Conservation (phyloP, 2,113 vertebrate genomes). For the Elanus axillaris region DNA sequence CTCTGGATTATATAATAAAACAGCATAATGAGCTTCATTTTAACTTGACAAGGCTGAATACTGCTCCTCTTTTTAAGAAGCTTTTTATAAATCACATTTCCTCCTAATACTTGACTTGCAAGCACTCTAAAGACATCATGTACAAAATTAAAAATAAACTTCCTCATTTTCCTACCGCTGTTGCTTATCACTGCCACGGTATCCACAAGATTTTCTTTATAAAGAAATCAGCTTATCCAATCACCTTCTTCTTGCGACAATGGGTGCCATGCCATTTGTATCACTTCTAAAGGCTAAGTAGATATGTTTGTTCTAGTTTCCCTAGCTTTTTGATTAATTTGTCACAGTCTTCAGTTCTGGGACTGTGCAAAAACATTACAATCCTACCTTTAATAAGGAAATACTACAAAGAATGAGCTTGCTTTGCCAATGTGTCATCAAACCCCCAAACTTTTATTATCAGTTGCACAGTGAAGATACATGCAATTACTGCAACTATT, state of each 20-base stretch:
- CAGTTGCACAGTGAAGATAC: background rate
- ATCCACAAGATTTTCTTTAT: conserved; percentile 6
- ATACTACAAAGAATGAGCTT: background rate
- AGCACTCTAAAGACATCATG: conserved; percentile 18
- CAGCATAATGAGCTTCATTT: conserved; percentile 32
- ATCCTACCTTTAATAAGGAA: background rate
- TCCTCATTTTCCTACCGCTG: background rate
- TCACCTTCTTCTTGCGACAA: background rate
- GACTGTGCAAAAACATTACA: background rate
- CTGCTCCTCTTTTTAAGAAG: conserved; percentile 13
- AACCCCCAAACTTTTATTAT: background rate
- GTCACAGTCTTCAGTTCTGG: background rate
- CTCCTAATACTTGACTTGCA: conserved; percentile 36
- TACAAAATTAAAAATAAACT: conserved; percentile 54
- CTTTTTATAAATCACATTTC: conserved; percentile 35
- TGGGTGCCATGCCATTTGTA: background rate
- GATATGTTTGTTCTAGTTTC: background rate
- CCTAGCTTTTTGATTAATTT: background rate
- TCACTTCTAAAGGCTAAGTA: background rate
- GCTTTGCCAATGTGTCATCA: background rate
- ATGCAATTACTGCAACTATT: conserved; percentile 17
- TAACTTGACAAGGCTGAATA: conserved; percentile 29
- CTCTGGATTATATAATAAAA: conserved; percentile 24
- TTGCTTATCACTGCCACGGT: background rate
- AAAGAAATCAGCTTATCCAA: background rate